A percentile compares a stretch with the other conserved stretches of the same genome.
Evolutionary conservation across 2,888 invertebrate species (phyloP).

Genomic region (Patella depressa): DNA sequence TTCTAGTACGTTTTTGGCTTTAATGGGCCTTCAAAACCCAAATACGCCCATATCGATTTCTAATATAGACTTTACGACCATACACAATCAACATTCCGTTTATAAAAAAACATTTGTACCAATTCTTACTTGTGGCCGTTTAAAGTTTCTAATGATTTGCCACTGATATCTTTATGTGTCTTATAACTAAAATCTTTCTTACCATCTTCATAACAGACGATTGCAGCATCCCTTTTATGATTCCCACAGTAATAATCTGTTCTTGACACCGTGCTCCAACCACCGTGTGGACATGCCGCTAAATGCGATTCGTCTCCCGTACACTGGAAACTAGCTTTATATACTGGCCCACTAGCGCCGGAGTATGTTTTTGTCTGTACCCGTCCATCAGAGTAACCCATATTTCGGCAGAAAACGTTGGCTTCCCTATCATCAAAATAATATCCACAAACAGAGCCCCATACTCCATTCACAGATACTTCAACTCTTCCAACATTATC

Average conservation of each 20-base stretch:
- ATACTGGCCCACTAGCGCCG: slow-evolving; percentile 48
- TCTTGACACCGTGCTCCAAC: slow-evolving; percentile 44
- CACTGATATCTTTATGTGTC: too few species aligned
- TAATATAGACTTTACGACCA: too few species aligned
- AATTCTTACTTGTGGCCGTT: too few species aligned
- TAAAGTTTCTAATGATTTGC: too few species aligned
- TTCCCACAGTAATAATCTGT: slow-evolving; percentile 38
- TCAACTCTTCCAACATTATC: slow-evolving; percentile 73
- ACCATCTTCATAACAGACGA: slow-evolving; percentile 57
- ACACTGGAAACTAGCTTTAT: slow-evolving; percentile 55
- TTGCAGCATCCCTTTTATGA: slow-evolving; percentile 52
- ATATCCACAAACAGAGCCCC: slow-evolving; percentile 83
- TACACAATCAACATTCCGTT: too few species aligned
- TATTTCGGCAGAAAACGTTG: slow-evolving; percentile 73
- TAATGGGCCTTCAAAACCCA: too few species aligned
- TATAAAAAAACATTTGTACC: too few species aligned
- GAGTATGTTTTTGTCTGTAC: slow-evolving; percentile 29
- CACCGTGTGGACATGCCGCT: slow-evolving; percentile 53
- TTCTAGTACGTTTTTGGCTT: too few species aligned
- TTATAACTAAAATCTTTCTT: slow-evolving; percentile 8
- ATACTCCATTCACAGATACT: slow-evolving; percentile 79
- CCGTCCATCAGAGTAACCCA: slow-evolving; percentile 30
- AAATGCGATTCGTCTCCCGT: slow-evolving; percentile 48
- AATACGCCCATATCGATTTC: too few species aligned
- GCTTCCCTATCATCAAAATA: slow-evolving; percentile 81